These are phyloP conservation scores for Osmerus eperlanus DNA, from an alignment of 2,113 vertebrate species.

Conservation along the genomic window DNA sequence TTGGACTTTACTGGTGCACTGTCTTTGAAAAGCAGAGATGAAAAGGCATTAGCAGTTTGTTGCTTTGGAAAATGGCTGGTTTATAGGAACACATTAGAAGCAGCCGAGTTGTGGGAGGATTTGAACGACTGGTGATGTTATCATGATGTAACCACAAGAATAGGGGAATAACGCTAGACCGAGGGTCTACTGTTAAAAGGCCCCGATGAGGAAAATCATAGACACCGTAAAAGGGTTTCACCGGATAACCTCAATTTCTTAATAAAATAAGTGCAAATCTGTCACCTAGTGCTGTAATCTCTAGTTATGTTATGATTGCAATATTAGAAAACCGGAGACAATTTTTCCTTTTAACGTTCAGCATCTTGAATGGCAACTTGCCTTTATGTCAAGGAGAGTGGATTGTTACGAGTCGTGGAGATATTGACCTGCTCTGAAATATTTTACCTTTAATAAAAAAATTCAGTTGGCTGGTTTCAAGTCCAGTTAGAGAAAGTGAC, in stretches of 20 bases:
- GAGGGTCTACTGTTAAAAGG: slow-evolving; percentile 30
- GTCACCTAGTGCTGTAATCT: too few species aligned
- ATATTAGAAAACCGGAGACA: too few species aligned
- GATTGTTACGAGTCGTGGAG: slow-evolving; percentile 49
- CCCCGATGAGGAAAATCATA: background rate
- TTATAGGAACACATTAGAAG: slow-evolving; percentile 47
- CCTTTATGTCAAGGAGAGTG: slow-evolving; percentile 25
- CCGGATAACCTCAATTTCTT: too few species aligned
- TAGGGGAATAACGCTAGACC: slow-evolving; percentile 56
- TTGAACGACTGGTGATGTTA: slow-evolving; percentile 12
- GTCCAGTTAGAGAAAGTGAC: too few species aligned
- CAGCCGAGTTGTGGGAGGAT: slow-evolving; percentile 53
- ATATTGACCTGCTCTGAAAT: background rate
- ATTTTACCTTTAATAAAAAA: too few species aligned
- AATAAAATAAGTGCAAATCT: too few species aligned
- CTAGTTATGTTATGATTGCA: too few species aligned
- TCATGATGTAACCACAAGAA: slow-evolving; percentile 49
- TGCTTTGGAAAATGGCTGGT: slow-evolving; percentile 64
- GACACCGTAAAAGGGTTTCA: background rate
- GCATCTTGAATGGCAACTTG: slow-evolving; percentile 22
- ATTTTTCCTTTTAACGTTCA: too few species aligned
- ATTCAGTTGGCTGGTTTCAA: too few species aligned
- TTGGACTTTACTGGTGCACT: slow-evolving; percentile 58
- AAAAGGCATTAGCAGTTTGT: slow-evolving; percentile 21
- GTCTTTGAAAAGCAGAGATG: slow-evolving; percentile 52